These are phyloP conservation scores for Emydoidea blandingii DNA, from an alignment of 2,797 vertebrate species.

Conservation along the genomic window DNA sequence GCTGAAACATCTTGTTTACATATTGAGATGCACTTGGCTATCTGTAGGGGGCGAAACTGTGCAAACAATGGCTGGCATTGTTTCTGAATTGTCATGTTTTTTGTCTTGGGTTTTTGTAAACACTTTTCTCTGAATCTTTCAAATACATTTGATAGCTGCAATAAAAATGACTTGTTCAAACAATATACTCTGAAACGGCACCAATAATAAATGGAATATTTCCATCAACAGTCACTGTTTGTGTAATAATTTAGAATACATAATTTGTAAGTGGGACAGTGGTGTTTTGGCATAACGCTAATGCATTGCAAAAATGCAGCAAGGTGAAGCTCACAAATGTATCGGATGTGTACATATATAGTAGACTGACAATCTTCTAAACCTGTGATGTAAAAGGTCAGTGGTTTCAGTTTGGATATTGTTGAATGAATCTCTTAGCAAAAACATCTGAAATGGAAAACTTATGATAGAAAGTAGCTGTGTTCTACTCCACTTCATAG, in stretches of 20 bases:
- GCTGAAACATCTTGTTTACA: conserved; percentile 78
- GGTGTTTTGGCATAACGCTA: background rate
- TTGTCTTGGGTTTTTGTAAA: conserved; percentile 75
- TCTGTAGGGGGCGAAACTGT: conserved; percentile 83
- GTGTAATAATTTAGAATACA: background rate
- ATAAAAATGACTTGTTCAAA: conserved; percentile 86
- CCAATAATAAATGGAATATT: conserved; percentile 96
- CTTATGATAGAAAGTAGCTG: background rate
- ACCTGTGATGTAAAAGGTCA: rapidly evolving
- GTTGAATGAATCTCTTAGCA: background rate
- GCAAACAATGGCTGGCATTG: conserved; percentile 80
- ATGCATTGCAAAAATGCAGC: rapidly evolving
- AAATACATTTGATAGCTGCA: conserved; percentile 84
- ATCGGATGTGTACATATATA: background rate
- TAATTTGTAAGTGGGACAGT: background rate
- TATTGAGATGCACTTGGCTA: conserved; percentile 75
- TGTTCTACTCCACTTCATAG: no score
- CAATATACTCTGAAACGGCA: conserved; percentile 91
- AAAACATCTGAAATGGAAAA: background rate
- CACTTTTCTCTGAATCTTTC: conserved; percentile 82
- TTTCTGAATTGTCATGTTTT: conserved; percentile 80
- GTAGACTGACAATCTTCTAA: background rate
- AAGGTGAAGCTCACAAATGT: rapidly evolving
- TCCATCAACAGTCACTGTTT: conserved; percentile 72
- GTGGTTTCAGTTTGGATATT: background rate